phyloP scores from a whole-genome alignment of 2,113 vertebrate genomes.

The Chitala chitala region DNA sequence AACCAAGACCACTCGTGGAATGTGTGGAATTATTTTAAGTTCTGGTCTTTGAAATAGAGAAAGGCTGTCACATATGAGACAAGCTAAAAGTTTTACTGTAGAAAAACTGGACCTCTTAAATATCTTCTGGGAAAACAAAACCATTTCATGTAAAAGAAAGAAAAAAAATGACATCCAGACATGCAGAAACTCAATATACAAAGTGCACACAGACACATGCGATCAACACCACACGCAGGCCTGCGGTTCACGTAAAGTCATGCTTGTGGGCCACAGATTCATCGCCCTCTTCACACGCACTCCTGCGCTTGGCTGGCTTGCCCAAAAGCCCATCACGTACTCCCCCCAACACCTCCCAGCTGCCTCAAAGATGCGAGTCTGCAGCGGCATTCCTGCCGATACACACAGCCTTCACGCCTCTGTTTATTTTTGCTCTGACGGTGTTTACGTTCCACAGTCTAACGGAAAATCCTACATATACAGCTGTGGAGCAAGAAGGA shows the following conservation, averaged over 20 bases:
- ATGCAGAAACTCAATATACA: no score
- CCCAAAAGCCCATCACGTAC: neutral
- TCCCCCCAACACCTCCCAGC: neutral
- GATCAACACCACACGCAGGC: no score
- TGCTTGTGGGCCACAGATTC: no score
- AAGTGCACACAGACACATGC: no score
- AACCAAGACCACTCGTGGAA: slow-evolving; percentile 11
- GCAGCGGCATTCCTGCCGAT: slow-evolving; percentile 3
- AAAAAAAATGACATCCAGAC: neutral
- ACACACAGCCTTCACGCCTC: slow-evolving; percentile 3
- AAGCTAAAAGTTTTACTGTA: neutral
- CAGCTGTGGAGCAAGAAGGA: slow-evolving; percentile 10
- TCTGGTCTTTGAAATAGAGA: neutral
- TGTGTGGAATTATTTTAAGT: neutral
- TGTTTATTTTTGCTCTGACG: slow-evolving; percentile 23
- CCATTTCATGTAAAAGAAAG: neutral
- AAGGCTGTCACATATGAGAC: neutral
- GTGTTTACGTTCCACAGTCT: slow-evolving; percentile 18
- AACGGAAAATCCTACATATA: slow-evolving; percentile 15
- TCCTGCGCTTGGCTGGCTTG: neutral
- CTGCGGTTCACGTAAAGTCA: no score
- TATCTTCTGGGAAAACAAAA: neutral
- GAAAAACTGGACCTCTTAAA: neutral
- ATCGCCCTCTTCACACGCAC: neutral
- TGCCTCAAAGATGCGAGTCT: slow-evolving; percentile 13